Evolutionary conservation across 2,113 vertebrate species (phyloP).

Genomic region (Pan troglodytes): DNA sequence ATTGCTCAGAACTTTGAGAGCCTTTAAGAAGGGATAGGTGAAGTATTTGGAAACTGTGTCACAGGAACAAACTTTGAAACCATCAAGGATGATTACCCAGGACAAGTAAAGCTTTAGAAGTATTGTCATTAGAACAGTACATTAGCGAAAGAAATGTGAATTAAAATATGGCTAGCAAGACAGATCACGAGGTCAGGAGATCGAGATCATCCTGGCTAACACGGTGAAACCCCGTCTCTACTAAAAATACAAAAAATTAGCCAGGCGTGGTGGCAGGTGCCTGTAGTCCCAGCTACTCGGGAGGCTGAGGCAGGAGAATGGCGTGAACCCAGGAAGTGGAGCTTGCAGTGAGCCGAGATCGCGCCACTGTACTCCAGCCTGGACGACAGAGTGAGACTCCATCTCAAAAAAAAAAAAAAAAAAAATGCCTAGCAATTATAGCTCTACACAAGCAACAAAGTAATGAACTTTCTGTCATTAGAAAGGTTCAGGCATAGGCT

Average conservation of each 20-base stretch:
- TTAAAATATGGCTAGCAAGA: neutral
- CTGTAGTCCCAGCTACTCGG: too few species aligned
- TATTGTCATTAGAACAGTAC: neutral
- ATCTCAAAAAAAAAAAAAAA: too few species aligned
- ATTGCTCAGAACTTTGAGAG: neutral
- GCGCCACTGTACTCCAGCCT: too few species aligned
- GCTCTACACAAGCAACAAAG: neutral
- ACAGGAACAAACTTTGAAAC: neutral
- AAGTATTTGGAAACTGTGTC: neutral
- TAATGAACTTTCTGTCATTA: slow-evolving; percentile 4
- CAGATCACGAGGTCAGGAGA: too few species aligned
- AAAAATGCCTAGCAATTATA: neutral
- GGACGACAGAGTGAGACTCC: too few species aligned
- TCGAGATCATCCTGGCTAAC: too few species aligned
- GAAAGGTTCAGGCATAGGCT: neutral
- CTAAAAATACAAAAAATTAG: too few species aligned
- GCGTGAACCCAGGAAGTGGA: too few species aligned
- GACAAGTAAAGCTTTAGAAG: slow-evolving; percentile 19
- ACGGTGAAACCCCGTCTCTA: too few species aligned
- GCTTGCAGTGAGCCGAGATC: too few species aligned
- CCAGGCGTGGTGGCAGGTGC: too few species aligned
- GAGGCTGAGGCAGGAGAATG: too few species aligned
- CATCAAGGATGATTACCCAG: neutral
- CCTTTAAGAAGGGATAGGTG: neutral
- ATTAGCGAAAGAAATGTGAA: slow-evolving; percentile 26